These are phyloP conservation scores for Varanus komodoensis DNA, from an alignment of 2,113 vertebrate genomes.

Conservation along the genomic window DNA sequence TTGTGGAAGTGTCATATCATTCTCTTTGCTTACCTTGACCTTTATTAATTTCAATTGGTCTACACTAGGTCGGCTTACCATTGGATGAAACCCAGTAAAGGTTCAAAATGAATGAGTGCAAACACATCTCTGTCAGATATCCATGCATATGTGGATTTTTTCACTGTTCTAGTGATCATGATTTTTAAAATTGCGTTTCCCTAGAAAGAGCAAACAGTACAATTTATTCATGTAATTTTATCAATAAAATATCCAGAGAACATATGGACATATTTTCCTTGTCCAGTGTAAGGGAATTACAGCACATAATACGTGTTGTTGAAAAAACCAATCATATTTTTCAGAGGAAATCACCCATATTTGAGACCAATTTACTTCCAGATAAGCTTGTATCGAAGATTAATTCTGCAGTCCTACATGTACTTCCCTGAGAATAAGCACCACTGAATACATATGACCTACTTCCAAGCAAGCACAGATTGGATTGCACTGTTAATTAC, in stretches of 20 bases:
- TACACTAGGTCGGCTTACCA: no score
- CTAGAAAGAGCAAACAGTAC: neutral
- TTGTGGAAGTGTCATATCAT: neutral
- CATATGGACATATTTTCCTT: neutral
- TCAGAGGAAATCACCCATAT: neutral
- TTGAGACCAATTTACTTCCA: neutral
- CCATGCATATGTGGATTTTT: neutral
- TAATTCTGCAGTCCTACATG: neutral
- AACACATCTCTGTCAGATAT: neutral
- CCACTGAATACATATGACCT: neutral
- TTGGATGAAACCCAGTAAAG: neutral
- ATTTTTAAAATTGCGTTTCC: neutral
- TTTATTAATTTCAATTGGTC: no score
- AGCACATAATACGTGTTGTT: neutral
- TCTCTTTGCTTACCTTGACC: no score
- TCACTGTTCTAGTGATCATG: neutral
- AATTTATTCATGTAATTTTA: neutral
- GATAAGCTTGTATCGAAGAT: neutral
- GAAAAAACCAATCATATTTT: neutral
- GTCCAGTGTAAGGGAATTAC: neutral
- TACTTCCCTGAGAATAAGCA: neutral
- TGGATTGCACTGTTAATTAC: neutral
- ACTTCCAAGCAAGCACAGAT: neutral
- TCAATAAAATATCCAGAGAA: neutral
- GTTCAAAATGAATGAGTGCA: neutral